Conservation (phyloP, 2,113 vertebrate species). For the Acanthochromis polyacanthus region DNA sequence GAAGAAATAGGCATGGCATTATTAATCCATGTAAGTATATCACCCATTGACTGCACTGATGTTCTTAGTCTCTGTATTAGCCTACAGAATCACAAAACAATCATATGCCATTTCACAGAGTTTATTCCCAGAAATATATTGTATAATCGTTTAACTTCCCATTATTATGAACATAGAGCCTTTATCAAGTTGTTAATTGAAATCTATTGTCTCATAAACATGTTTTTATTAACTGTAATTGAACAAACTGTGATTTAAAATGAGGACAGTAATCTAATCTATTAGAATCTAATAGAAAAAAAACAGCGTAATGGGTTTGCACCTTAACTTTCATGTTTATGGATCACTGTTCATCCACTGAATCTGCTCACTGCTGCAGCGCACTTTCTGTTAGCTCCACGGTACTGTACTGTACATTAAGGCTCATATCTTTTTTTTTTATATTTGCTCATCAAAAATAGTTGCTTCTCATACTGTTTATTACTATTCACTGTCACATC, state of each 20-base stretch:
- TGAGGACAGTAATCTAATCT: constrained; percentile 28
- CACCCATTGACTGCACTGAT: constrained; percentile 50
- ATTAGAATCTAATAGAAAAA: constrained; percentile 31
- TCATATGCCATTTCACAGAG: constrained; percentile 41
- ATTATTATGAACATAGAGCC: constrained; percentile 30
- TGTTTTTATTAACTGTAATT: constrained; percentile 31
- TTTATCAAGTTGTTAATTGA: constrained; percentile 34
- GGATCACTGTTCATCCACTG: constrained; percentile 55
- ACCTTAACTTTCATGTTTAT: constrained; percentile 62
- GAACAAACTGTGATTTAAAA: constrained; percentile 63
- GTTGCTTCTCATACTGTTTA: constrained; percentile 37
- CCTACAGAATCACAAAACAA: constrained; percentile 43
- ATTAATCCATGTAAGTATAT: constrained; percentile 31
- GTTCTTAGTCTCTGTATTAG: constrained; percentile 27
- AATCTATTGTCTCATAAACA: constrained; percentile 40
- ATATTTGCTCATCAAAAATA: constrained; percentile 47
- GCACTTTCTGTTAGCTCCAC: constrained; percentile 62
- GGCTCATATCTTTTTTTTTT: constrained; percentile 16
- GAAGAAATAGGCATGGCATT: neutral
- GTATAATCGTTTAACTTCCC: constrained; percentile 35
- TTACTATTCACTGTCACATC: constrained; percentile 56
- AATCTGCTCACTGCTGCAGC: constrained; percentile 54
- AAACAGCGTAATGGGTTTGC: constrained; percentile 46
- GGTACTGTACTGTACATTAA: constrained; percentile 54
- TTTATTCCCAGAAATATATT: constrained; percentile 63